Percentiles rank a stretch among this genome's conserved stretches.
Evolutionary conservation across 1,140 invertebrate species (phyloP).

Genomic region (Trichoplusia ni): DNA sequence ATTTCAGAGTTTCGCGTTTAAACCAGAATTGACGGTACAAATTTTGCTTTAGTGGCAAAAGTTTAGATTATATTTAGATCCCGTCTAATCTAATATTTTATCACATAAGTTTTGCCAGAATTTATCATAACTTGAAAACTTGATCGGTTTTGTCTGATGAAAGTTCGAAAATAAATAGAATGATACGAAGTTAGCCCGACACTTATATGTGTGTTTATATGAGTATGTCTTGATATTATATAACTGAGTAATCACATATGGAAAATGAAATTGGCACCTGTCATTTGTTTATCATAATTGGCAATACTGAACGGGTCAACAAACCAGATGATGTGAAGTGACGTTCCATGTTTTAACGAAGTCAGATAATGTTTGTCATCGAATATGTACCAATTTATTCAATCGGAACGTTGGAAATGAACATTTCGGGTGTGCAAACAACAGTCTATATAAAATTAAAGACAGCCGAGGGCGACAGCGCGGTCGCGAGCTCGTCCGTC

Average conservation of each 20-base stretch:
- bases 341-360: slow-evolving; percentile 16
- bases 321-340: slow-evolving; percentile 22
- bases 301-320: slow-evolving; percentile 7
- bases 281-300: slow-evolving; percentile 22
- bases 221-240: neutral
- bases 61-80: slow-evolving; percentile 42
- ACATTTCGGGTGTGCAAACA: slow-evolving; percentile 43
- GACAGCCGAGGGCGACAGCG: slow-evolving; percentile 49
- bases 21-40: slow-evolving; percentile 43
- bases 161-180: slow-evolving; percentile 3
- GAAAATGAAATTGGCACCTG: neutral
- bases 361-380: slow-evolving; percentile 39
- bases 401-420: slow-evolving; percentile 38
- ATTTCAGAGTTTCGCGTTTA: slow-evolving; percentile 50
- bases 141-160: neutral
- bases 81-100: slow-evolving; percentile 4
- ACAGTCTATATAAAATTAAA: slow-evolving; percentile 55
- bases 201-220: too few species aligned
- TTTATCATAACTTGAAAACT: neutral
- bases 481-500: slow-evolving; percentile 38
- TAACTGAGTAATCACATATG: neutral
- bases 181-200: too few species aligned
- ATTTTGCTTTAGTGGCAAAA: slow-evolving; percentile 41
- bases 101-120: slow-evolving; percentile 1
- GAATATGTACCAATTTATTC: slow-evolving; percentile 40